These are phyloP conservation scores for Stegana nigrithorax DNA, from an alignment of 2,888 invertebrate genomes.

Conservation along the genomic window DNA sequence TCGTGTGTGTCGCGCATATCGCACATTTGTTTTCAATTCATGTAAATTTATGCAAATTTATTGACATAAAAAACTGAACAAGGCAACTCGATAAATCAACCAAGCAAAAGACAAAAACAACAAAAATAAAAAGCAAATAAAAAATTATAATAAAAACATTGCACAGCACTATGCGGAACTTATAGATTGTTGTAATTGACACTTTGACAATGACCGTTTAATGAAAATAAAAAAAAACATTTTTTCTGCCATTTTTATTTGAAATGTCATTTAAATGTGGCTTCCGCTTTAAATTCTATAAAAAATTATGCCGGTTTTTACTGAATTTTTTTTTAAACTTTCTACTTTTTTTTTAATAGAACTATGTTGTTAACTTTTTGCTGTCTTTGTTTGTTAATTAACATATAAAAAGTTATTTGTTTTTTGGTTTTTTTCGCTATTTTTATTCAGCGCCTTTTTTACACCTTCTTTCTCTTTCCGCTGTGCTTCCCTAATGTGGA, in stretches of 20 bases:
- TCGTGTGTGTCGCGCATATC: no score
- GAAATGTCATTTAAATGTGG: background rate
- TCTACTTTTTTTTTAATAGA: background rate
- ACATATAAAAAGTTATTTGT: background rate
- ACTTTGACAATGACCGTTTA: conserved; percentile 12
- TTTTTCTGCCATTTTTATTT: conserved; percentile 10
- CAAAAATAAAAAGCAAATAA: background rate
- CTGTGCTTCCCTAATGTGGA: no score
- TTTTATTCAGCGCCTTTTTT: no score
- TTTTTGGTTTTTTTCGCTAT: no score
- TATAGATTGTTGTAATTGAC: conserved; percentile 12
- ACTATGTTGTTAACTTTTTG: background rate
- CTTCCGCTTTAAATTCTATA: conserved; percentile 11
- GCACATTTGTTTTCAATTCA: background rate
- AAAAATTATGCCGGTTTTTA: conserved; percentile 3
- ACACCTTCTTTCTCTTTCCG: no score
- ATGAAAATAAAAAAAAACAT: no score
- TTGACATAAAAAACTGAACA: background rate
- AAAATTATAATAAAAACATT: no score
- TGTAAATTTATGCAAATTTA: conserved; percentile 5
- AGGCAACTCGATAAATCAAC: background rate
- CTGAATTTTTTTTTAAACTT: background rate
- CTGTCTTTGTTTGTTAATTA: conserved; percentile 5
- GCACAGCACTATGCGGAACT: background rate
- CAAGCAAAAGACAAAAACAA: background rate